Evolutionary conservation across 2,113 vertebrate species (phyloP).

Genomic region (Pogonocichla stellata): DNA sequence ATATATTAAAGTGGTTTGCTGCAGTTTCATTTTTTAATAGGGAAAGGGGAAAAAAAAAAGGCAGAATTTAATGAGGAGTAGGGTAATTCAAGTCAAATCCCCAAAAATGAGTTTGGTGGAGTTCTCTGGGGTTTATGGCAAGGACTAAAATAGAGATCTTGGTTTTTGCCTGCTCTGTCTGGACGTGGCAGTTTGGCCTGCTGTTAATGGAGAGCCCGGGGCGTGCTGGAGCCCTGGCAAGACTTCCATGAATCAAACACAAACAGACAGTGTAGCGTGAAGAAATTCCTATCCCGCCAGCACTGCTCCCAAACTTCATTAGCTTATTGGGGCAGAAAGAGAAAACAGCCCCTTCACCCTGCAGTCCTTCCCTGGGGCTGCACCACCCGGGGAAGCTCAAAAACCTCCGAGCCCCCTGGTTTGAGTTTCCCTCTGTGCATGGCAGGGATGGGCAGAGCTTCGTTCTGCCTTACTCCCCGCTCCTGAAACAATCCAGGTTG

Average conservation of each 20-base stretch:
- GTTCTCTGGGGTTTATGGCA: constrained; percentile 6
- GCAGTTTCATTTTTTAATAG: background rate
- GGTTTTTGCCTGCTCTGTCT: background rate
- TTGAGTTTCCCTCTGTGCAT: background rate
- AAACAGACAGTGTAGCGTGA: constrained; percentile 76
- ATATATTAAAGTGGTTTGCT: background rate
- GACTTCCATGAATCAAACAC: constrained; percentile 75
- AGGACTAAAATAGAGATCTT: background rate
- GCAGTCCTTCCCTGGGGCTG: background rate
- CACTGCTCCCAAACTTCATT: constrained; percentile 62
- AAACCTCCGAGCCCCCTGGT: background rate
- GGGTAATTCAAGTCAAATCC: background rate
- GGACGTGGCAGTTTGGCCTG: background rate
- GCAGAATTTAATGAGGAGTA: background rate
- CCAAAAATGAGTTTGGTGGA: background rate
- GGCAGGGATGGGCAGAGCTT: background rate
- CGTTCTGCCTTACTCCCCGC: background rate
- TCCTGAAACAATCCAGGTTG: background rate
- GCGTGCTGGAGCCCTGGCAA: constrained; percentile 42
- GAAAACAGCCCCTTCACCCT: constrained; percentile 50
- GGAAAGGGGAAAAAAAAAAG: fast-evolving
- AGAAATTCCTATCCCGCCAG: constrained; percentile 75
- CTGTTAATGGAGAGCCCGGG: constrained; percentile 21
- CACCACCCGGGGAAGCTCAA: background rate
- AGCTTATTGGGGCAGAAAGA: constrained; percentile 79